Evolutionary conservation across 2,113 vertebrate species (phyloP).

Genomic region (Pteropus alecto): DNA sequence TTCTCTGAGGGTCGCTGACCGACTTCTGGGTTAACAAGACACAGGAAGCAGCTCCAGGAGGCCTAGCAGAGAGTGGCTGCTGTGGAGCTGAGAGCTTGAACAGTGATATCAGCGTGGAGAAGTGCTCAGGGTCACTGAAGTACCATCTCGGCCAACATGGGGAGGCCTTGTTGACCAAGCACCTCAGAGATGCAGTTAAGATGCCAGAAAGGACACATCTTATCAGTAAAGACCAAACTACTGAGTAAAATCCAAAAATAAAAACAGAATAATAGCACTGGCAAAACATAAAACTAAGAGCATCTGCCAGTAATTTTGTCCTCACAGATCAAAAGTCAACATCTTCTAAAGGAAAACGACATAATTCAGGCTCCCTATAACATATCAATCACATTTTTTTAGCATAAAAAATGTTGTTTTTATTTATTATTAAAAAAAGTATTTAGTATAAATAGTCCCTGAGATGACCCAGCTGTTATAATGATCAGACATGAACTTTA

Average conservation of each 20-base stretch:
- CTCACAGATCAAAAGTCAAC: background rate
- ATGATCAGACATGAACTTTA: background rate
- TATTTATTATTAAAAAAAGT: background rate
- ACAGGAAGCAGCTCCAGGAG: background rate
- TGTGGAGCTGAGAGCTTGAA: fast-evolving
- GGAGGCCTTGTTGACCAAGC: background rate
- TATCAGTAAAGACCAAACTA: background rate
- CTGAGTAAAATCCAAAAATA: background rate
- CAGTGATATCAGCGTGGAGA: fast-evolving
- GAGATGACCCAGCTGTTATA: background rate
- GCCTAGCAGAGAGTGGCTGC: background rate
- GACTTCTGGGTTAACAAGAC: background rate
- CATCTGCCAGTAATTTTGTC: background rate
- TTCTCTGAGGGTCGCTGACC: background rate
- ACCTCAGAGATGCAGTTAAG: background rate
- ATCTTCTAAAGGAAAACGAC: background rate
- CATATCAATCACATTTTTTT: background rate
- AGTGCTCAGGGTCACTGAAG: fast-evolving
- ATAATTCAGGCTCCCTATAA: background rate
- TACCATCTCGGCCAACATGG: fast-evolving
- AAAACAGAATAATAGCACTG: background rate
- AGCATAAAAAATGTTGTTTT: background rate
- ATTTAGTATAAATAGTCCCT: background rate
- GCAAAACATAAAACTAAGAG: background rate
- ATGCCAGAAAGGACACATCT: background rate